These are phyloP conservation scores for Notolepis coatsorum DNA, from an alignment of 2,797 vertebrate genomes.

Conservation along the genomic window DNA sequence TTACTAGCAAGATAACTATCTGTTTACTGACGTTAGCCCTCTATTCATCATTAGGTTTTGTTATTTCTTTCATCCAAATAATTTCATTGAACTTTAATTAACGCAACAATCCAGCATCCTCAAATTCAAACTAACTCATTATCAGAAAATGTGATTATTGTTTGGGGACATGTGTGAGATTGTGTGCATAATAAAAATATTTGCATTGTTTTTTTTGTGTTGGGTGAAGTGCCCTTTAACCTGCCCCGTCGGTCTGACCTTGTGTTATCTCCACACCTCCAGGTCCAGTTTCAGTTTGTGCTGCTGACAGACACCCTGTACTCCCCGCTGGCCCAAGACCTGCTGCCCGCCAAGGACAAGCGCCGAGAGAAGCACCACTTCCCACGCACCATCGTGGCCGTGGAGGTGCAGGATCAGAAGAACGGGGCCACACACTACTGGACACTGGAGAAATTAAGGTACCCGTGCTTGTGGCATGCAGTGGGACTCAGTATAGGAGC, in stretches of 20 bases:
- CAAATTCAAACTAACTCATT: too few species aligned
- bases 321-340: constrained; percentile 93
- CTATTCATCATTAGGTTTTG: too few species aligned
- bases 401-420: constrained; percentile 97
- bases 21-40: too few species aligned
- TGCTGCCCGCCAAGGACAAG: constrained; percentile 88
- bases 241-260: not conserved
- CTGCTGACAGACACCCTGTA: constrained; percentile 96
- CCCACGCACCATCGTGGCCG: constrained; percentile 94
- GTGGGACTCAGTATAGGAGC: not conserved
- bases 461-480: not conserved
- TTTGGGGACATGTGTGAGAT: too few species aligned
- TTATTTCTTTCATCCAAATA: too few species aligned
- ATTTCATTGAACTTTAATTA: too few species aligned
- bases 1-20: too few species aligned
- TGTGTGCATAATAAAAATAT: too few species aligned
- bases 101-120: too few species aligned
- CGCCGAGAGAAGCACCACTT: constrained; percentile 91
- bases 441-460: constrained; percentile 98
- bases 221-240: not conserved
- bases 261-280: constrained; percentile 15
- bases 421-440: constrained; percentile 98
- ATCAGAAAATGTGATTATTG: too few species aligned
- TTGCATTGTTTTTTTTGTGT: too few species aligned
- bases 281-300: constrained; percentile 99